These are phyloP conservation scores for Oxycera nigricornis DNA, from an alignment of 2,888 invertebrate species.

Conservation along the genomic window DNA sequence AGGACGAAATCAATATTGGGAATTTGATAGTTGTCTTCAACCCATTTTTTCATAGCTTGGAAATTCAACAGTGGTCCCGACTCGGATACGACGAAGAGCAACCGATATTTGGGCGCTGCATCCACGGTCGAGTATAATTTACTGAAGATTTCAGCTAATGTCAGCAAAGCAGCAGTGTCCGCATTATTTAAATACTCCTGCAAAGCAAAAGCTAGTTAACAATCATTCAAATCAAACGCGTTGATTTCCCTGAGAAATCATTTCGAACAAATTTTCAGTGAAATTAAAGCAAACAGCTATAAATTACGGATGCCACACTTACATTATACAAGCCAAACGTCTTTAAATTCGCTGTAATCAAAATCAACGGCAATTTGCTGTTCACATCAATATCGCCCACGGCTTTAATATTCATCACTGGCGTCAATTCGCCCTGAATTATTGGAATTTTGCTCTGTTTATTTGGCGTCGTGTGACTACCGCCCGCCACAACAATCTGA, in stretches of 20 bases:
- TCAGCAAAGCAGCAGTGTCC: conserved; percentile 86
- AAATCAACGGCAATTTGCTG: conserved; percentile 79
- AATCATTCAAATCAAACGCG: neutral
- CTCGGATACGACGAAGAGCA: conserved; percentile 89
- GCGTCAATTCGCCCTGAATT: conserved; percentile 80
- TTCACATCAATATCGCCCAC: conserved; percentile 65
- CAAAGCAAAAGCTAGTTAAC: conserved; percentile 43
- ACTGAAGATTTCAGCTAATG: conserved; percentile 87
- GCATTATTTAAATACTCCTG: conserved; percentile 87
- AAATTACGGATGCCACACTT: too few species aligned
- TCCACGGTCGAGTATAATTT: conserved; percentile 79
- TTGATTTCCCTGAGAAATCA: neutral
- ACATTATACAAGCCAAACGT: conserved; percentile 90
- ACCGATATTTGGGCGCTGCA: conserved; percentile 76
- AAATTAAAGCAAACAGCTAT: neutral
- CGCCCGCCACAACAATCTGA: conserved; percentile 82
- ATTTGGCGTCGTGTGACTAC: conserved; percentile 70
- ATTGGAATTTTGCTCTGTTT: conserved; percentile 86
- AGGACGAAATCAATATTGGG: conserved; percentile 90
- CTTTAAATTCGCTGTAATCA: conserved; percentile 93
- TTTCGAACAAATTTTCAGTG: neutral
- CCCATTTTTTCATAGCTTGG: conserved; percentile 94
- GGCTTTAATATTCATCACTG: conserved; percentile 53
- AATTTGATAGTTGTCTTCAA: conserved; percentile 71
- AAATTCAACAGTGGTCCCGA: conserved; percentile 91